phyloP scores from a whole-genome alignment of 2,113 vertebrate species.

The Coryphaenoides rupestris region DNA sequence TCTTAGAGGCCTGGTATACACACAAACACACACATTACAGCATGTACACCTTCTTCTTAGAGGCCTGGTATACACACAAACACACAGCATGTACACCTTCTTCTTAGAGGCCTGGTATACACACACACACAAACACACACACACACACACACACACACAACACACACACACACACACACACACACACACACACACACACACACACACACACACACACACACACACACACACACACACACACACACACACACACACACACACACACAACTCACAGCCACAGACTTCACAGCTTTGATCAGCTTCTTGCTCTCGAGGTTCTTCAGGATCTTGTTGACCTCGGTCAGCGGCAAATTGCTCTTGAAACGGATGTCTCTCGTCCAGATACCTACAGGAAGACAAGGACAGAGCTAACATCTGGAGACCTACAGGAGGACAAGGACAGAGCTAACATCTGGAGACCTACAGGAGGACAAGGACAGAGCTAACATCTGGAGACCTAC shows the following conservation, averaged over 20 bases:
- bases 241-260: background rate
- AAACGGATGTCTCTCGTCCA: slow-evolving; percentile 97
- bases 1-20: too few species aligned
- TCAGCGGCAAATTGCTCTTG: slow-evolving; percentile 97
- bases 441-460: too few species aligned
- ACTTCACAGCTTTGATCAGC: slow-evolving; percentile 97
- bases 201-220: too few species aligned
- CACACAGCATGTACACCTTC: too few species aligned
- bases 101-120: background rate
- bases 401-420: background rate
- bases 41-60: too few species aligned
- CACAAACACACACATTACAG: too few species aligned
- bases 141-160: background rate
- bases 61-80: too few species aligned
- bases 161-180: too few species aligned
- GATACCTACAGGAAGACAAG: slow-evolving; percentile 76
- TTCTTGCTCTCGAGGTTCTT: slow-evolving; percentile 99
- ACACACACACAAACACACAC: background rate
- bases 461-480: too few species aligned
- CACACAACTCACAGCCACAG: slow-evolving; percentile 90
- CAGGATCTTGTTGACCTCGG: slow-evolving; percentile 97
- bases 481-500: too few species aligned
- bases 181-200: too few species aligned
- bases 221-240: too few species aligned
- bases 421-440: background rate